Evolutionary conservation across 2,888 invertebrate genomes (phyloP).

Genomic region (Epirrhoe tristata): DNA sequence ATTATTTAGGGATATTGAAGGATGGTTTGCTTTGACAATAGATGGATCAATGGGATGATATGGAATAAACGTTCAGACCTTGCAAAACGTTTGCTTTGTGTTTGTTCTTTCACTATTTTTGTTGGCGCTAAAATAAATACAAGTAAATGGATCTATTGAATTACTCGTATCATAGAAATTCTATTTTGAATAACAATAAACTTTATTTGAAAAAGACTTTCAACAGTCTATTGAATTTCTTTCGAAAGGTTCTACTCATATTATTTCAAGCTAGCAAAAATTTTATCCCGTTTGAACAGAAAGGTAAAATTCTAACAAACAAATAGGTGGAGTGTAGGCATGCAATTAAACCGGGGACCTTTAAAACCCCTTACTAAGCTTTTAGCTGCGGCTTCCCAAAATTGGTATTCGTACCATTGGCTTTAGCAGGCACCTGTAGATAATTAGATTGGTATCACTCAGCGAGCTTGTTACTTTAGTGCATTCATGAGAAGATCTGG

Average conservation of each 20-base stretch:
- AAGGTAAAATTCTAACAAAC: slow-evolving; percentile 11
- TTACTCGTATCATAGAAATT: background rate
- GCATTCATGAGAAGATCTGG: background rate
- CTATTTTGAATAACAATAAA: background rate
- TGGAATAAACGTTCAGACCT: background rate
- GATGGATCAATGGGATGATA: slow-evolving; percentile 6
- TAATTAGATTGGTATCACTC: background rate
- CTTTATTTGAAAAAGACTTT: background rate
- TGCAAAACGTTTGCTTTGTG: background rate
- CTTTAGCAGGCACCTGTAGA: background rate
- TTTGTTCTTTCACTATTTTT: background rate
- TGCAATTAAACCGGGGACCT: slow-evolving; percentile 12
- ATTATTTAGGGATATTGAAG: slow-evolving; percentile 6
- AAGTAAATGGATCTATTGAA: background rate
- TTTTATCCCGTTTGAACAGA: slow-evolving; percentile 18
- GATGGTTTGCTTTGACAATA: slow-evolving; percentile 4
- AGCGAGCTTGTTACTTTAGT: background rate
- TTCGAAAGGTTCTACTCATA: slow-evolving; percentile 14
- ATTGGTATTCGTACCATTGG: slow-evolving; percentile 13
- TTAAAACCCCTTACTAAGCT: slow-evolving; percentile 27
- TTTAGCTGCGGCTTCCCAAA: slow-evolving; percentile 20
- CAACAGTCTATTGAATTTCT: background rate
- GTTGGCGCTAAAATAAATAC: background rate
- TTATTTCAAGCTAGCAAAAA: slow-evolving; percentile 15
- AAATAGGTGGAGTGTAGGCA: slow-evolving; percentile 1